Conservation (phyloP, 2,113 vertebrate species). For the Meleagris gallopavo region DNA sequence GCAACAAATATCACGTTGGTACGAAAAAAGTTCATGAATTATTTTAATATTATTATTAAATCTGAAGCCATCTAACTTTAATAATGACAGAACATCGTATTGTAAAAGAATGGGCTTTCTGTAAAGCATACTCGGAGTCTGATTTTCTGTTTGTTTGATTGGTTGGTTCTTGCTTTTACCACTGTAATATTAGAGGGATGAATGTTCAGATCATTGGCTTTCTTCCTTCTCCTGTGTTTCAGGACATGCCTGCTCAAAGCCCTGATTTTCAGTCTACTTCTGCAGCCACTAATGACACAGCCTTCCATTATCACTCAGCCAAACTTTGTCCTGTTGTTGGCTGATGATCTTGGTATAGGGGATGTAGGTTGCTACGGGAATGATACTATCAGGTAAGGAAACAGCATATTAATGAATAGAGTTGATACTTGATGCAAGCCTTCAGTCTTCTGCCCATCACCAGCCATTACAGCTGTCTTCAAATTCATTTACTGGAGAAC, state of each 20-base stretch:
- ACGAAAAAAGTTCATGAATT: background rate
- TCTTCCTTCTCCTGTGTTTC: slow-evolving; percentile 35
- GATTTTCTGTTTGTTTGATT: background rate
- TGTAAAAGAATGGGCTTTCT: background rate
- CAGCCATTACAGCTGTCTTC: background rate
- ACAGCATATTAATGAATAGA: background rate
- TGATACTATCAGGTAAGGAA: slow-evolving; percentile 82
- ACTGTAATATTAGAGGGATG: background rate
- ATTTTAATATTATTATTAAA: background rate
- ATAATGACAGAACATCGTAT: background rate
- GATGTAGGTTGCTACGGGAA: slow-evolving; percentile 94
- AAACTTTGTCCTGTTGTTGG: slow-evolving; percentile 89
- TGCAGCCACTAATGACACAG: background rate
- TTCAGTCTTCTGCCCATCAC: background rate
- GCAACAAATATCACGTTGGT: background rate
- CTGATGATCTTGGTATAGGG: slow-evolving; percentile 93
- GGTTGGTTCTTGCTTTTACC: background rate
- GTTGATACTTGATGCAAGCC: background rate
- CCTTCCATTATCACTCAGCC: slow-evolving; percentile 62
- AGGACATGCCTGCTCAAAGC: slow-evolving; percentile 1
- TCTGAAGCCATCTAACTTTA: background rate
- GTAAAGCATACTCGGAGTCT: background rate
- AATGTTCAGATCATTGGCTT: background rate
- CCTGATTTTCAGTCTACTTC: background rate
- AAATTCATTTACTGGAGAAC: background rate